Evolutionary conservation across 2,888 invertebrate species (phyloP), one percentile per base, ranked within the genome.

Genomic region (Nomada ferruginata): DNA sequence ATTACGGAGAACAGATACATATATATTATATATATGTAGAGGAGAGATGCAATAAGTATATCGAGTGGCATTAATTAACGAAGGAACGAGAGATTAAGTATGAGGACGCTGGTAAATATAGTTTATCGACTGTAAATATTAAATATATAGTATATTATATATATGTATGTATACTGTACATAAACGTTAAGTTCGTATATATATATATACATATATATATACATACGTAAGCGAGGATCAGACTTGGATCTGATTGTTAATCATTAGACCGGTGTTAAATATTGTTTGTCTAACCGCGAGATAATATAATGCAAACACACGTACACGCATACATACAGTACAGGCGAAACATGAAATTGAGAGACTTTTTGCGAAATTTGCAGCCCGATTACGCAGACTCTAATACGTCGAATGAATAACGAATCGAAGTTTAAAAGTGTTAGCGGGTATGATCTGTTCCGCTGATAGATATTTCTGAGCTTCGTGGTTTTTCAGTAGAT

Each of bases 21-120:
- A 68, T 42, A 68, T 65, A 63, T 69, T 65, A 29, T 23, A 53
- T 18, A 15, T 65, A 36, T 65, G 72, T 72, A 76, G 29, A 80
- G 87, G 83, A 82, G 69, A 87, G 87, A 90, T 91, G 90, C 89
- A 91, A 91, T 91, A 91, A 89, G 73, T 83, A 82, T 84, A 87
- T 82, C 76, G 85, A 87, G 87, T 87, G 90, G 91, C 91, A 91
- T 91, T 91, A 88, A 91, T 91, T 91, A 47, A 15, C 53, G 74
- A 69, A 52, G 71, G 10, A 23, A 85, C n/a, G 60, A 69, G 63
- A 52, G 26, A 59, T 44, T 42, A 72, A 68, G 50, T 77, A 71
- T 20, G 70, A 68, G 69, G 55, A 78, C 64, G 71, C 57, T 82
- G 81, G 82, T 82, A 78, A 86, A 75, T 78, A 72, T 2, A 18